Conservation (phyloP, 2,113 vertebrate genomes). For the Aleadryas rufinucha region DNA sequence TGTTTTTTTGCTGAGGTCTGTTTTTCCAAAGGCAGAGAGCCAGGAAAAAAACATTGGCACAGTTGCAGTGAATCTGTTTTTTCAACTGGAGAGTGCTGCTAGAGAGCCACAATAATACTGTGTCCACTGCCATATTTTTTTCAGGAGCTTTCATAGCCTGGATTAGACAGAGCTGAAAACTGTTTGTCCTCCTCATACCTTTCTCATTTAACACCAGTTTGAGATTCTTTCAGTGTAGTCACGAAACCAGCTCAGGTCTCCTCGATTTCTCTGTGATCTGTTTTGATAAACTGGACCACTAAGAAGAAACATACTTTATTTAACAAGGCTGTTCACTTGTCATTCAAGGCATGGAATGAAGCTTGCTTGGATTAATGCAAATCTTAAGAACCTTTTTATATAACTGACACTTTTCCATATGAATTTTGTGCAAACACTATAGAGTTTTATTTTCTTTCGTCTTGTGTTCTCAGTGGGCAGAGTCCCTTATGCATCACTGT, state of each 20-base stretch:
- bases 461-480: not conserved
- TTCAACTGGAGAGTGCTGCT: not conserved
- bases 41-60: not conserved
- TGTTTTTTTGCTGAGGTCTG: conserved; percentile 24
- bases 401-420: not conserved
- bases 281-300: not conserved
- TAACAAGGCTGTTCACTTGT: not conserved
- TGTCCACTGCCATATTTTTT: not conserved
- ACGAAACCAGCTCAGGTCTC: not conserved
- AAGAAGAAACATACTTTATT: not conserved
- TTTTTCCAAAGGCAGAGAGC: conserved; percentile 10
- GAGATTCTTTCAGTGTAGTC: not conserved
- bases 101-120: not conserved
- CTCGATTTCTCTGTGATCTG: not conserved
- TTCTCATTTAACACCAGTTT: not conserved
- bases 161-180: not conserved
- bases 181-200: not conserved
- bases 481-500: not conserved
- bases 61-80: not conserved
- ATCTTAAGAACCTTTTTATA: not conserved
- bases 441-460: not conserved
- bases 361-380: not conserved
- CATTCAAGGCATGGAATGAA: not conserved
- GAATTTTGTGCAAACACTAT: not conserved
- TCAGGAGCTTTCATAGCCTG: not conserved